Percentiles rank a stretch among this genome's conserved stretches.
Evolutionary conservation across 2,888 invertebrate species (phyloP).

Genomic region (Hydroisotoma schaefferi): DNA sequence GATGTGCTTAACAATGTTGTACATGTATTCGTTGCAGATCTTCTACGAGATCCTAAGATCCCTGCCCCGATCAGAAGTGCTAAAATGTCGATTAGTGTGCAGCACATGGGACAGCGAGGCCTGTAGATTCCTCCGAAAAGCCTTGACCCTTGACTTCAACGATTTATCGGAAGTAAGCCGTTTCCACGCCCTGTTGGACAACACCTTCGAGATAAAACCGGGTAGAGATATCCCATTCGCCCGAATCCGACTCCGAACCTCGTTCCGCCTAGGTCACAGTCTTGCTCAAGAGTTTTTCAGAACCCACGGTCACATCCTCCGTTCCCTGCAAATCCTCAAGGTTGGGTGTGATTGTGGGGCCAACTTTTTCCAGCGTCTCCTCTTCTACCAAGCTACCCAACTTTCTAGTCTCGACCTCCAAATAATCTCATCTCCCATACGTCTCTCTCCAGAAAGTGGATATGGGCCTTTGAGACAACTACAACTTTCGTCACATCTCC

Average conservation of each 20-base stretch:
- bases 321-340: slow-evolving; percentile 19
- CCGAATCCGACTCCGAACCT: slow-evolving; percentile 19
- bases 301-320: slow-evolving; percentile 20
- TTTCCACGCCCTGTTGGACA: slow-evolving; percentile 25
- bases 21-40: too few species aligned
- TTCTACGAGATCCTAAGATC: slow-evolving; percentile 16
- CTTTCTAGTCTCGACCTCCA: slow-evolving; percentile 26
- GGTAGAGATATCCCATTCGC: slow-evolving; percentile 23
- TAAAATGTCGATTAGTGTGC: slow-evolving; percentile 23
- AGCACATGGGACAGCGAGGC: slow-evolving; percentile 21
- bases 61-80: slow-evolving; percentile 17
- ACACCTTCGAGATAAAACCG: slow-evolving; percentile 14
- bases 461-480: slow-evolving; percentile 15
- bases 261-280: slow-evolving; percentile 25
- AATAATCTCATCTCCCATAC: slow-evolving; percentile 25
- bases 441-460: slow-evolving; percentile 19
- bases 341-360: slow-evolving; percentile 31
- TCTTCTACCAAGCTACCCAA: slow-evolving; percentile 22
- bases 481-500: slow-evolving; percentile 7
- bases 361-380: slow-evolving; percentile 25
- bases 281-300: slow-evolving; percentile 27
- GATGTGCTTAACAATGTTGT: too few species aligned
- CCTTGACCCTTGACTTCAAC: slow-evolving; percentile 21
- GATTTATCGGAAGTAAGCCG: slow-evolving; percentile 26
- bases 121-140: slow-evolving; percentile 21